Base-by-base conservation (phyloP, 2,888 invertebrate genomes). In the Craniophora ligustri region DNA sequence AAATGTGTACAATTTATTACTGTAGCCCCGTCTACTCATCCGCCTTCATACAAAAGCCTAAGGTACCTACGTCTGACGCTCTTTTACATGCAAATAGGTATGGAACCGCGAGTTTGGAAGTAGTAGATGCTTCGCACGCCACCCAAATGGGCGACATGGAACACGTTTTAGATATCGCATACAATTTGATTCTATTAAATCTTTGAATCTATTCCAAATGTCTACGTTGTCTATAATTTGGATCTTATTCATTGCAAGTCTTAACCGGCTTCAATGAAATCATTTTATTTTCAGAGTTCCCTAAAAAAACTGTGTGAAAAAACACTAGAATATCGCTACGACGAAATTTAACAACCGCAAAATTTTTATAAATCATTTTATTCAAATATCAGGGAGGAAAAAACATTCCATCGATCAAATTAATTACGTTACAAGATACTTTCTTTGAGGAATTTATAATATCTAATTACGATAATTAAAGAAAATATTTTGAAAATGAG, bases 121-220 rank as follows among this genome's bases (percentile, higher is more conserved):
- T 19, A 42, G 28, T 51, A 42, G 28, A 44, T 57, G 21, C 58
- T 49, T 67, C 56, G 38, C 55, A 49, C 64, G 57, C 56, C 67
- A 49, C 66, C 67, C 35, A 64, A 78, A 78, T 76, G 78, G 76
- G 75, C 70, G 82, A 86, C 84, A 86, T 80, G 84, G 78, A 87
- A 86, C 83, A 81, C 85, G 85, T 88, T 87, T 90, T 83, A 86
- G 79, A 82, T 84, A 87, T 86, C 82, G 84, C 86, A 89, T 87
- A 82, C 80, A 78, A 85, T 88, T 88, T 82, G 79, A 85, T 87
- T 85, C 75, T 76, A 83, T 86, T 84, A 82, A 78, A 78, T 69
- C 65, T 48, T 48, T 51, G 11, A 55, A 51, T 31, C 8, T n/a
- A 30, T 42, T 26, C 19, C 15, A 32, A 40, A 5, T 13, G 26